These are phyloP conservation scores for Sialis lutaria DNA, from an alignment of 2,888 invertebrate species.

Conservation along the genomic window DNA sequence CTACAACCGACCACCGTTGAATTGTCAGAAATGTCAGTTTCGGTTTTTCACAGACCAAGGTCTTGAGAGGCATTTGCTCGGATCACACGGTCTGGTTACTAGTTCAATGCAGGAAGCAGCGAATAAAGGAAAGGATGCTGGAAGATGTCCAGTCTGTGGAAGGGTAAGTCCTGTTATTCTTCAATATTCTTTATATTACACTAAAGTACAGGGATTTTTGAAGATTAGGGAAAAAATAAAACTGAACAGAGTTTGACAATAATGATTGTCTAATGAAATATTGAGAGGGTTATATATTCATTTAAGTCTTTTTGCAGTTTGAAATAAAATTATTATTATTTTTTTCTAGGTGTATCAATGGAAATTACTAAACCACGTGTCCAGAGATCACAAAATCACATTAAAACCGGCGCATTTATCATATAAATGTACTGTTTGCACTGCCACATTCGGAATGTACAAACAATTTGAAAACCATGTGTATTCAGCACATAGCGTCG, in stretches of 20 bases:
- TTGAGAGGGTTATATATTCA: too few species aligned
- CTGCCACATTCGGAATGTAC: conserved; percentile 89
- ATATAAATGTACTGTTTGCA: conserved; percentile 90
- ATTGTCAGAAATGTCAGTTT: conserved; percentile 92
- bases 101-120: conserved; percentile 93
- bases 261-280: too few species aligned
- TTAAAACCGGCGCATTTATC: conserved; percentile 84
- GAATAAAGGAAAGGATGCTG: conserved; percentile 86
- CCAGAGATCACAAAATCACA: conserved; percentile 79
- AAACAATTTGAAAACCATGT: conserved; percentile 90
- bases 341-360: conserved; percentile 70
- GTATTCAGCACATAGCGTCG: conserved; percentile 82
- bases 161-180: conserved; percentile 39
- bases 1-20: conserved; percentile 81
- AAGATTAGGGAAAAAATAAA: too few species aligned
- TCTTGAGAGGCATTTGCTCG: conserved; percentile 82
- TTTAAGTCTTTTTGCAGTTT: neutral
- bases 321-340: neutral
- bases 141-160: conserved; percentile 88
- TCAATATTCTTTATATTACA: too few species aligned
- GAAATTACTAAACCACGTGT: conserved; percentile 83
- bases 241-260: too few species aligned
- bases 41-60: conserved; percentile 97
- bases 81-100: conserved; percentile 86
- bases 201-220: too few species aligned